Evolutionary conservation across 2,113 vertebrate genomes (phyloP), one percentile per base, ranked within the genome.

Genomic region (Dromas ardeola): DNA sequence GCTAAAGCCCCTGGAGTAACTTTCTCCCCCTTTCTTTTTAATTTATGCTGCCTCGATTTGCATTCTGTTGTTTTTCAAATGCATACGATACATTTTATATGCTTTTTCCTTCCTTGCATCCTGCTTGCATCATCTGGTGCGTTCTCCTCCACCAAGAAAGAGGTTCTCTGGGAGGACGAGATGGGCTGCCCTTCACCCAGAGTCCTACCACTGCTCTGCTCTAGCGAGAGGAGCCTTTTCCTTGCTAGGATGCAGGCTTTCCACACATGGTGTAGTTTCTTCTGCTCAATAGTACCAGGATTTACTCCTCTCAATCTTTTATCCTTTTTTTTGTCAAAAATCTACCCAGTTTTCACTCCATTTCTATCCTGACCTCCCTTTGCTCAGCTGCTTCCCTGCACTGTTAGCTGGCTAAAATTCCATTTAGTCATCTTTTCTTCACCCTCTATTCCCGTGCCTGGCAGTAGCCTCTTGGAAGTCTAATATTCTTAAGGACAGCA

Each of bases 1-100:
- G 23, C 43, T 53, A 81, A 88, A 93, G 58, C 65, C 88, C 61
- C 88, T 69, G 43, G 83, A 89, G 77, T 95, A 81, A 88, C 72
- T 88, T 92, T 95, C 45, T 71, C 65, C 94, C 93, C 62, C 56
- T 80, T 70, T 63, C 43, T 70, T 42, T 81, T 74, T 79, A 89
- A 91, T 95, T 93, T 95, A 91, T 79, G 49, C 89, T 95, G 81
- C 72, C 77, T 91, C 74, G 36, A 91, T 95, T 95, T 96, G 86
- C 81, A 95, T 95, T 95, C 88, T 76, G 69, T 80, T 95, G 83
- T 87, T 96, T 95, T 93, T 97, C 72, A 95, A 74, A 86, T 2
- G 9, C 49, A 4, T 81, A 55, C 1, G 0, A 63, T 78, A 61
- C 61, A 52, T 88, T 96, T 89, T 93, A 67, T 71, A 84, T 56